These are phyloP conservation scores for Tetraneura akinire DNA, from an alignment of 1,140 invertebrate genomes.

Conservation along the genomic window DNA sequence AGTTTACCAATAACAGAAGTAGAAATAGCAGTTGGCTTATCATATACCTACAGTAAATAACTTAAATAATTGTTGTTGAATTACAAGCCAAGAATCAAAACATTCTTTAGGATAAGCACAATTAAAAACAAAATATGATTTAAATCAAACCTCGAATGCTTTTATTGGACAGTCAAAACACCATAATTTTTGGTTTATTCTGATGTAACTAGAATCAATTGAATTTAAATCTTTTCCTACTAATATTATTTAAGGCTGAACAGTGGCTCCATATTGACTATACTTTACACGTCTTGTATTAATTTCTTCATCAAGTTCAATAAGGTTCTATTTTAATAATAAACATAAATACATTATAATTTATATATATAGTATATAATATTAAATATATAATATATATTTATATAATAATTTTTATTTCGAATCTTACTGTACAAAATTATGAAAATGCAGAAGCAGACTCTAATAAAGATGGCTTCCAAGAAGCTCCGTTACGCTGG, in stretches of 20 bases:
- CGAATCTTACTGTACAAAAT: neutral
- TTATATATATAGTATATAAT: neutral
- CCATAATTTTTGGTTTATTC: neutral
- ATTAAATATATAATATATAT: neutral
- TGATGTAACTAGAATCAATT: neutral
- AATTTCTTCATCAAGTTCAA: neutral
- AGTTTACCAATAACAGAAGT: neutral
- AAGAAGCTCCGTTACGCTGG: neutral
- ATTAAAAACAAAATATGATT: neutral
- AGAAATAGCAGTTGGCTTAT: neutral
- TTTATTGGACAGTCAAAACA: neutral
- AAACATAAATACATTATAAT: neutral
- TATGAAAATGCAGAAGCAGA: neutral
- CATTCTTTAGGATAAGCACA: neutral
- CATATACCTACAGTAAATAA: neutral
- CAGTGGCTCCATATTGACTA: neutral
- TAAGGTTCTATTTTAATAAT: neutral
- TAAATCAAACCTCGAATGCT: neutral
- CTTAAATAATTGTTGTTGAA: neutral
- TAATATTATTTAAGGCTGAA: neutral
- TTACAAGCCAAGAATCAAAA: neutral
- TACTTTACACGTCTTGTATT: neutral
- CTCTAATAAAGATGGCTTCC: constrained; percentile 2
- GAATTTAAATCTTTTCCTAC: neutral
- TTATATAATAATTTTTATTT: neutral